Base-by-base conservation (phyloP, 2,888 invertebrate genomes). In the Carabus problematicus region DNA sequence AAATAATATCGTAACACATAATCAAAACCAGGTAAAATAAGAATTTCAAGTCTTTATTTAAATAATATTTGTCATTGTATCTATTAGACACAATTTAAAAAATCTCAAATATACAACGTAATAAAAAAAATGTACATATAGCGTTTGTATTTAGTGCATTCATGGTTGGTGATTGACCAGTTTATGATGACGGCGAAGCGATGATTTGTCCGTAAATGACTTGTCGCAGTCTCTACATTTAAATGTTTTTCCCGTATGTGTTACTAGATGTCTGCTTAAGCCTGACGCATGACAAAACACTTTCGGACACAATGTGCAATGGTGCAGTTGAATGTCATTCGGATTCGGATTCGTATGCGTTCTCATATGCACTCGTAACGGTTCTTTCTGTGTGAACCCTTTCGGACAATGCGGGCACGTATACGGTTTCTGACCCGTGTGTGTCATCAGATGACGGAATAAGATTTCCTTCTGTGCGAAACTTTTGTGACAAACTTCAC, bases 391-490 rank as follows among this genome's bases (percentile, higher is more conserved):
- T 0, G 91, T 89, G 80, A 91, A 92, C 71, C 89, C 87, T 77
- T 88, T 89, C 0, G 85, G 82, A 75, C 92, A 92, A 71, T 82
- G 80, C 0, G 83, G 79, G 77, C 92, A 92, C 72, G 84, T 84
- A 81, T 87, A 88, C 8, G 91, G 91, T 70, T 89, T 89, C 61
- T 85, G 83, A 19, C 86, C 85, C 0, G 85, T 84, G 72, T 87
- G 87, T 0, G 84, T 85, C 78, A 88, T 85, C 75, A 85, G 79
- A 78, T 91, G 91, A 0, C 90, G 78, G 72, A 83, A 85, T 58
- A 89, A 82, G 73, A 91, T 90, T 78, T 89, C 90, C 67, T 88
- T 88, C 80, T 92, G 92, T n/a, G 89, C 87, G 79, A 92, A 92
- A 59, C 86, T 86, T 71, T 86, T 85, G 49, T 85, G 84, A 74